phyloP scores from a whole-genome alignment of 2,113 vertebrate genomes.

The Ancistrus triradiatus region DNA sequence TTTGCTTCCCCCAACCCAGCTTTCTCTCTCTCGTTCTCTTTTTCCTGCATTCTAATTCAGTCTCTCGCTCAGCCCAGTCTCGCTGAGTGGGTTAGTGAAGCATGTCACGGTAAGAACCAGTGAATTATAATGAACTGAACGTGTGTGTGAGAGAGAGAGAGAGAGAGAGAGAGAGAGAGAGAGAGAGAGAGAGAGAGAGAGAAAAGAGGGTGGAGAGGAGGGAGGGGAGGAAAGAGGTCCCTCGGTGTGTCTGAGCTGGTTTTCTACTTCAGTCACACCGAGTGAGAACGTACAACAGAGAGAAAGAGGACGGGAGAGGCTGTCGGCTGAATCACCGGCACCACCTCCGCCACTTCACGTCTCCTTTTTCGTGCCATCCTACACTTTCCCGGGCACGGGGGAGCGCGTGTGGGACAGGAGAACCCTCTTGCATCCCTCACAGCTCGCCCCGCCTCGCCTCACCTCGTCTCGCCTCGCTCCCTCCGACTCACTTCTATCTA shows the following conservation, averaged over 20 bases:
- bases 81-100: slow-evolving; percentile 65
- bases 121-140: slow-evolving; percentile 69
- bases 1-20: slow-evolving; percentile 30
- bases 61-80: slow-evolving; percentile 58
- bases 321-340: slow-evolving; percentile 43
- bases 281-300: slow-evolving; percentile 21
- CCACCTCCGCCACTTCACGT: slow-evolving; percentile 41
- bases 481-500: slow-evolving; percentile 31
- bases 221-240: slow-evolving; percentile 40
- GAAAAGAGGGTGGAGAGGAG: slow-evolving; percentile 38
- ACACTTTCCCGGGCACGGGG: slow-evolving; percentile 38
- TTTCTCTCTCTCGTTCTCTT: slow-evolving; percentile 30
- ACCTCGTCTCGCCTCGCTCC: slow-evolving; percentile 20
- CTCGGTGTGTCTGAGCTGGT: slow-evolving; percentile 31
- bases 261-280: slow-evolving; percentile 42
- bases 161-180: slow-evolving; percentile 40
- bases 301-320: slow-evolving; percentile 33
- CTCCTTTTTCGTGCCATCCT: slow-evolving; percentile 27
- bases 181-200: slow-evolving; percentile 17
- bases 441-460: slow-evolving; percentile 12
- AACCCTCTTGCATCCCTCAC: slow-evolving; percentile 28
- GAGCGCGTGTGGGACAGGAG: slow-evolving; percentile 44
- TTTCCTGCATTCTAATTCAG: slow-evolving; percentile 64
- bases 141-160: slow-evolving; percentile 43
- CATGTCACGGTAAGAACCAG: slow-evolving; percentile 62